Evolutionary conservation across 2,888 invertebrate genomes (phyloP).

Genomic region (Chalcosyrphus nemorum): DNA sequence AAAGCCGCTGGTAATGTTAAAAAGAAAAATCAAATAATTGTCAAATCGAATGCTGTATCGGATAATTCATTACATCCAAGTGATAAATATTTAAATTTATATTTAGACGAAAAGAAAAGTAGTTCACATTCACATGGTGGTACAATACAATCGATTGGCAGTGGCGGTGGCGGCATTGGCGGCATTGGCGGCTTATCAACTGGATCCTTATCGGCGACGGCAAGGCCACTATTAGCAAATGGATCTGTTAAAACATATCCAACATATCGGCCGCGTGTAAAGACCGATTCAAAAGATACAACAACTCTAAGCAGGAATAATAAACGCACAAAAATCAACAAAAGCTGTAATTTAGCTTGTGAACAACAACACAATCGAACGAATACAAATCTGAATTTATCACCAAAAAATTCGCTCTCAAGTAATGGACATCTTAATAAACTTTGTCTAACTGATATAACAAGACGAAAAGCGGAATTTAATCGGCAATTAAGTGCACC

Average conservation of each 20-base stretch:
- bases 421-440: slow-evolving; percentile 81
- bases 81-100: slow-evolving; percentile 81
- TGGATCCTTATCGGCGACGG: slow-evolving; percentile 76
- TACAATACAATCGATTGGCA: no score
- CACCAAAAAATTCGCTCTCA: slow-evolving; percentile 80
- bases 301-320: slow-evolving; percentile 74
- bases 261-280: slow-evolving; percentile 80
- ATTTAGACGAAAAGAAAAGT: slow-evolving; percentile 81
- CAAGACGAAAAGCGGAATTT: slow-evolving; percentile 81
- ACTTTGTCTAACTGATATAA: slow-evolving; percentile 80
- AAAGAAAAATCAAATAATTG: slow-evolving; percentile 80
- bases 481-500: slow-evolving; percentile 82
- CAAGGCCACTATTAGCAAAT: slow-evolving; percentile 77
- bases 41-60: slow-evolving; percentile 81
- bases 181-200: slow-evolving; percentile 75
- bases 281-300: slow-evolving; percentile 79
- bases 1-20: slow-evolving; percentile 79
- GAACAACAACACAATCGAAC: slow-evolving; percentile 78
- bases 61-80: slow-evolving; percentile 81
- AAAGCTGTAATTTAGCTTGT: slow-evolving; percentile 80
- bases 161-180: no score
- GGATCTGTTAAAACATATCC: slow-evolving; percentile 80
- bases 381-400: slow-evolving; percentile 75
- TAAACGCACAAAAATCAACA: slow-evolving; percentile 79
- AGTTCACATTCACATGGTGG: slow-evolving; percentile 74